Base-by-base conservation (phyloP, 2,888 invertebrate species). In the Ypsolopha sequella region DNA sequence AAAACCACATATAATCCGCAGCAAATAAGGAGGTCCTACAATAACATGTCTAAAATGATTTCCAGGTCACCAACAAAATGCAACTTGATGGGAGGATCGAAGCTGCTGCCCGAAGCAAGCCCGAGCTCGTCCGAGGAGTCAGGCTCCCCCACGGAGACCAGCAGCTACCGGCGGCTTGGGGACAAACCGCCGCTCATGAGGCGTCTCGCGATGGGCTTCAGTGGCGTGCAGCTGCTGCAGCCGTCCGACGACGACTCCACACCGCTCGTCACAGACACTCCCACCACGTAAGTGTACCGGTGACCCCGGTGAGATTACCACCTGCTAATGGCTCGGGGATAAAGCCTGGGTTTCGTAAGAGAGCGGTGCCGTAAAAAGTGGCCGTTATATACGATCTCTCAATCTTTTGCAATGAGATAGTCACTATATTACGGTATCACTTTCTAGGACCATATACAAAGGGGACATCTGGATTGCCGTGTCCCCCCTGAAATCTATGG, bases 101-200 rank as follows among this genome's bases (percentile, higher is more conserved):
- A 70, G 62, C 64, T 73, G 50, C 68, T 70, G 24, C 24, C 24
- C 73, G 85, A 81, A 61, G 72, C 73, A 13, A 84, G 81, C 45
- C 91, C 91, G 36, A 91, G 90, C 76, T 93, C 92, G 71, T 95
- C 94, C 60, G 95, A 95, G 75, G 95, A 95, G 82, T 94, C 94
- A 69, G 93, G 93, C 80, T 95, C 95, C 8, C 95, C 95, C 47
- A 94, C 94, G 50, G 95, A 95, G 86, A 89, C 95, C 76, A 94
- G 93, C 82, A 93, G 94, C 68, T 95, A 94, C 81, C 91, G 94
- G 72, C 88, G 94, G 65, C 89, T 95, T 70, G 89, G 90, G 55
- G 93, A 95, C 73, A 92, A 95, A 72, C 94, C 95, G 54, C 94
- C 94, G 50, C 88, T 95, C 66, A 91, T 91, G 70, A 93, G 93